Evolutionary conservation across 2,797 vertebrate species (phyloP), one percentile per base, ranked within the genome.

Genomic region (Pelobates cultripes): DNA sequence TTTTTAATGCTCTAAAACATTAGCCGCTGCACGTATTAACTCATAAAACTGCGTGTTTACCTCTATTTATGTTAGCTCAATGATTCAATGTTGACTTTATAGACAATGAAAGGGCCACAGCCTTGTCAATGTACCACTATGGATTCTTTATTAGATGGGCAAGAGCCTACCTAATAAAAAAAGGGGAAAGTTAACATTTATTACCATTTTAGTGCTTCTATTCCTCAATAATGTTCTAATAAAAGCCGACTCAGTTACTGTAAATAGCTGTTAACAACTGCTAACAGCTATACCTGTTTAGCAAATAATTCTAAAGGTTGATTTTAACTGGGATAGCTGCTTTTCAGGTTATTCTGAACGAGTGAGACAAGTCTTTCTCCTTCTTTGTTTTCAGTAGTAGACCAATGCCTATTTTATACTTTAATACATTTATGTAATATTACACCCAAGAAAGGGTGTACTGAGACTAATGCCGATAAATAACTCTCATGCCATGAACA

Each of bases 161-260:
- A 76, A 44, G 4, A 45, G 47, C 64, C 73, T 79, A 43, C 43
- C 77, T 44, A 64, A 72, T 79, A 78, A 84, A 51, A 61, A 76
- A 45, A 80, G 64, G 66, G 42, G 4, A 76, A 67, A 43, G 45
- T 55, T 66, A 76, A 66, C 5, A 10, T 84, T 84, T 72, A 76
- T 84, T 71, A 47, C 72, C 77, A 72, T 76, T 63, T 84, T 80
- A 80, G 60, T 80, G 77, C 77, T 64, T 76, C 41, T 70, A 76
- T 51, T 76, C 77, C 73, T 84, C 77, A 84, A 80, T 84, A 76
- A 84, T 84, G 77, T 77, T 77, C 74, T 79, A 80, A 84, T 84
- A 84, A 84, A 84, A 84, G 41, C 64, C 41, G 61, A 41, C 68
- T 42, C 47, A 67, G 77, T 79, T 75, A 45, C 77, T 44, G 77